Base-by-base conservation (phyloP, 2,797 vertebrate species). In the Enteromius unitaeniatus region DNA sequence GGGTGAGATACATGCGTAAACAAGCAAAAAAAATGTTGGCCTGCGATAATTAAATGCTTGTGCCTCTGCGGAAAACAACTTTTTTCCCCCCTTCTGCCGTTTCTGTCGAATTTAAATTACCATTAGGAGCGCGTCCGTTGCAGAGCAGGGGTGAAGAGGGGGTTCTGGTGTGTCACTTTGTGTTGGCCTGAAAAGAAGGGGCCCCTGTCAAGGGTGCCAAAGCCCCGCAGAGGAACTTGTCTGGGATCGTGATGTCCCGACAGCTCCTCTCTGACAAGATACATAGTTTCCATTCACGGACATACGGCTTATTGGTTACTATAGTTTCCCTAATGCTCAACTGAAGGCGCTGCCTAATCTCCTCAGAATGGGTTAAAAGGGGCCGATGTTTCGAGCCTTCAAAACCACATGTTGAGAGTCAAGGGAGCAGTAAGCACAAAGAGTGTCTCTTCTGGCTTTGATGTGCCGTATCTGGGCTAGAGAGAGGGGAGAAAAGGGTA, bases 251-350 rank as follows among this genome's bases (percentile, higher is more conserved):
- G 96, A 98, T 96, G 95, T 91, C 92, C 94, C 91, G 92, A 92
- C 94, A 94, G 96, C 96, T 95, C 96, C 95, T 94, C 95, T 97
- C 96, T 95, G 97, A 99, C 97, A 97, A 98, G 97, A 98, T 98
- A 99, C 97, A 99, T 99, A 99, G 97, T 96, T 99, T 97, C 97
- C 97, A 97, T 99, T 99, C 96, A 99, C 94, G 90, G 86, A 94
- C 95, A 93, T 96, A 95, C 96, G 97, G 97, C 98, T 99, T 99
- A 99, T 96, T 94, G 95, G 98, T 99, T 99, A 99, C 98, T 98
- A 99, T 99, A 99, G 98, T 99, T 98, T 98, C 97, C 95, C 96
- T 99, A 99, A 98, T 97, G 96, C 97, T 95, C 95, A 97, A 96
- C 97, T 96, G 96, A 96, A 97, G 96, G 96, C 95, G 88, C 93